Evolutionary conservation across 2,888 invertebrate genomes (phyloP).

Genomic region (Prosapia bicincta): DNA sequence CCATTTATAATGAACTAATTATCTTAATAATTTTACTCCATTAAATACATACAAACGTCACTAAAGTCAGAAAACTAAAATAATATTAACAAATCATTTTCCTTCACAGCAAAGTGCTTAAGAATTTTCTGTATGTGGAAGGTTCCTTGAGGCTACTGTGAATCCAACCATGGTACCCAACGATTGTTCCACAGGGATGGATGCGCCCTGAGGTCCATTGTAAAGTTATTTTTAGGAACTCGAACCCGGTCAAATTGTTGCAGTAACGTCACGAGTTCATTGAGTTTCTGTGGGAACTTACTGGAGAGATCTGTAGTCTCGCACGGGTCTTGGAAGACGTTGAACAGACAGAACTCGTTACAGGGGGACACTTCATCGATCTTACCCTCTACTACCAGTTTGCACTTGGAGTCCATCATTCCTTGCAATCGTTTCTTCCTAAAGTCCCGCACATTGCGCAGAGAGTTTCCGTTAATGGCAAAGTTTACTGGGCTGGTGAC

Average conservation of each 20-base stretch:
- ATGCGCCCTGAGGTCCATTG: constrained; percentile 6
- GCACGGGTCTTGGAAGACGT: constrained; percentile 72
- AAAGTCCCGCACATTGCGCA: neutral
- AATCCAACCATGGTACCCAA: constrained; percentile 27
- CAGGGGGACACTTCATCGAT: neutral
- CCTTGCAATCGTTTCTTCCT: neutral
- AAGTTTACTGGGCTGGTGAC: neutral
- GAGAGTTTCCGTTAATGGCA: neutral
- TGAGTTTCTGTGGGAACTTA: constrained; percentile 49
- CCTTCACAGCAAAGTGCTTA: too few species aligned
- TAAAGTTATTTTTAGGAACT: neutral
- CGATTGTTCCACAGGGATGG: constrained; percentile 24
- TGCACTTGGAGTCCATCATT: neutral
- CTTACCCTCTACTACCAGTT: neutral
- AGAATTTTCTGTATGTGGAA: too few species aligned
- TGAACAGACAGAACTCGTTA: constrained; percentile 56
- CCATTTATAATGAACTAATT: too few species aligned
- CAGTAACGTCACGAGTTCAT: neutral
- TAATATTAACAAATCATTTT: too few species aligned
- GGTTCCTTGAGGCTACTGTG: too few species aligned
- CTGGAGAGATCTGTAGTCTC: constrained; percentile 62
- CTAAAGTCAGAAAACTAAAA: too few species aligned
- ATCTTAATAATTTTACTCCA: too few species aligned
- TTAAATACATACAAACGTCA: too few species aligned
- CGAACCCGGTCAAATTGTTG: neutral